Percentiles rank a stretch among this genome's conserved stretches.
These are phyloP conservation scores for Channallabes apus DNA, from an alignment of 2,797 vertebrate genomes.

Conservation along the genomic window DNA sequence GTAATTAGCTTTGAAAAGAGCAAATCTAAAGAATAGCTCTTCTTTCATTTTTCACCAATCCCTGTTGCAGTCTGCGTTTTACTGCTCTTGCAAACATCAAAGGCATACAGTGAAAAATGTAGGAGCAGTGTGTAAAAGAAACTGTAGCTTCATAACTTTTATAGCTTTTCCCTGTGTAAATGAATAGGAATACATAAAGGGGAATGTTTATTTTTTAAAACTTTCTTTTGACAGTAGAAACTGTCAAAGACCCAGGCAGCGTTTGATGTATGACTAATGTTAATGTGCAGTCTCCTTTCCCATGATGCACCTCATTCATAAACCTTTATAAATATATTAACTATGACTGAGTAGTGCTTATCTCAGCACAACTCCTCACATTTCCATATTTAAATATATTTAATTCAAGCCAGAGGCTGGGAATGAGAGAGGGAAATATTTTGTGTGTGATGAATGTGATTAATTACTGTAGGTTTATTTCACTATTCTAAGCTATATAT, in stretches of 20 bases:
- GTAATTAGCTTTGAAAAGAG: slow-evolving; percentile 21
- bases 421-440: background rate
- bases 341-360: slow-evolving; percentile 47
- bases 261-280: slow-evolving; percentile 45
- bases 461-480: background rate
- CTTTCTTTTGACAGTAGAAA: slow-evolving; percentile 17
- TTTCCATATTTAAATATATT: slow-evolving; percentile 27
- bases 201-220: background rate
- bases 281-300: slow-evolving; percentile 46
- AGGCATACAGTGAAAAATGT: slow-evolving; percentile 2
- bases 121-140: background rate
- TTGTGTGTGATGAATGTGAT: background rate
- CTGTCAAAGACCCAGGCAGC: slow-evolving; percentile 30
- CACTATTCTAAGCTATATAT: background rate
- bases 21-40: slow-evolving; percentile 1
- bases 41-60: background rate
- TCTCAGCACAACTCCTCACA: slow-evolving; percentile 23
- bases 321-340: slow-evolving; percentile 51
- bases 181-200: background rate
- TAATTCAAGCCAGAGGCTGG: background rate
- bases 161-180: background rate
- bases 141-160: background rate
- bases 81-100: slow-evolving; percentile 27
- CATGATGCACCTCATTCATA: slow-evolving; percentile 42
- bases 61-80: background rate